Evolutionary conservation across 2,888 invertebrate genomes (phyloP).

Genomic region (Melieria picta): DNA sequence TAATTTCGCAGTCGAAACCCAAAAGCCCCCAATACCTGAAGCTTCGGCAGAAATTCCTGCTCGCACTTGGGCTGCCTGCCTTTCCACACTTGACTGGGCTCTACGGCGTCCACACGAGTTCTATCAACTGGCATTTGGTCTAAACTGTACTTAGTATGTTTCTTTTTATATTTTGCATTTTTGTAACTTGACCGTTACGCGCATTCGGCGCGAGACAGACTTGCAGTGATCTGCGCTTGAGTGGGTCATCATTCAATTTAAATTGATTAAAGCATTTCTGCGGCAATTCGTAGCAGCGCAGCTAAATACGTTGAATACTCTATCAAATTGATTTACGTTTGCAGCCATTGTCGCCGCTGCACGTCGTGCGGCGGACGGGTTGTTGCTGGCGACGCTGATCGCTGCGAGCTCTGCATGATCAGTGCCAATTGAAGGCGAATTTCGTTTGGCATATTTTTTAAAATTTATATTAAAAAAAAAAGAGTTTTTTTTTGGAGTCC

Average conservation of each 20-base stretch:
- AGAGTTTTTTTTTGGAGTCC: neutral
- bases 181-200: neutral
- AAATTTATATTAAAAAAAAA: neutral
- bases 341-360: slow-evolving; percentile 6
- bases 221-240: slow-evolving; percentile 44
- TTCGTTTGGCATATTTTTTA: neutral
- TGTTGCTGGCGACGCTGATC: slow-evolving; percentile 7
- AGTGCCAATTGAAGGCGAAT: neutral
- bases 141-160: no score
- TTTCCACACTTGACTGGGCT: no score
- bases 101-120: no score
- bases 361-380: no score
- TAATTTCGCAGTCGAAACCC: no score
- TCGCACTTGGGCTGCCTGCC: no score
- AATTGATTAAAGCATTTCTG: slow-evolving; percentile 60
- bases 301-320: neutral
- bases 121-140: no score
- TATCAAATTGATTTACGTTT: slow-evolving; percentile 17
- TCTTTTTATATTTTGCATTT: neutral
- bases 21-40: no score
- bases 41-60: no score
- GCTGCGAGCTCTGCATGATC: neutral
- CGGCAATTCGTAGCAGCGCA: slow-evolving; percentile 46
- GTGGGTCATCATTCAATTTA: slow-evolving; percentile 65
- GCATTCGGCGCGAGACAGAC: slow-evolving; percentile 6